phyloP scores from a whole-genome alignment of 2,888 invertebrate species.

The Hofmannophila pseudospretella region DNA sequence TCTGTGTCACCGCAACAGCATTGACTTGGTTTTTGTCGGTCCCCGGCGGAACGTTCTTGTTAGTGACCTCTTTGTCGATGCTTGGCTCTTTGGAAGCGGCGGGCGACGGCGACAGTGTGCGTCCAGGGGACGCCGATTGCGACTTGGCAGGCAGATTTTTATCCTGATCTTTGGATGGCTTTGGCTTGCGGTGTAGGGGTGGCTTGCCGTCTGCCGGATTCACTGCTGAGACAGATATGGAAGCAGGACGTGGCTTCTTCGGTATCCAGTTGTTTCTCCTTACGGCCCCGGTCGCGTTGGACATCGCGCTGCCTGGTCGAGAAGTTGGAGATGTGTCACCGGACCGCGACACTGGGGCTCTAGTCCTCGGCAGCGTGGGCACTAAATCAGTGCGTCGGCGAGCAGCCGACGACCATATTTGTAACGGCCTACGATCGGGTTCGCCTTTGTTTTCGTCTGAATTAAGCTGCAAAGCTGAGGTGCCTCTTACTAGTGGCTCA shows the following conservation, averaged over 20 bases:
- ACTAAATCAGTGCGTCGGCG: conserved; percentile 93
- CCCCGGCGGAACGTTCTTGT: too few species aligned
- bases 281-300: conserved; percentile 69
- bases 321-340: conserved; percentile 88
- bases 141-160: too few species aligned
- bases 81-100: conserved; percentile 38
- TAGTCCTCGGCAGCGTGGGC: conserved; percentile 87
- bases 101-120: conserved; percentile 53
- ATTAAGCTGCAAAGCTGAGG: conserved; percentile 89
- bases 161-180: conserved; percentile 70
- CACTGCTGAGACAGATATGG: conserved; percentile 89
- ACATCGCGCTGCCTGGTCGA: conserved; percentile 92
- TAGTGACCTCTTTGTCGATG: too few species aligned
- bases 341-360: conserved; percentile 79
- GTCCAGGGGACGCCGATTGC: conserved; percentile 24
- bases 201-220: conserved; percentile 82
- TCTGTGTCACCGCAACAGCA: too few species aligned
- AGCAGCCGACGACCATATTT: conserved; percentile 87
- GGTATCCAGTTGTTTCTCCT: conserved; percentile 79
- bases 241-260: conserved; percentile 81
- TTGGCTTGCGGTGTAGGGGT: conserved; percentile 78
- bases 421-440: conserved; percentile 58
- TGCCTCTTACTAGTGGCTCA: conserved; percentile 88
- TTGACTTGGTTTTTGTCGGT: too few species aligned
- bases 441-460: conserved; percentile 79